Evolutionary conservation across 2,888 invertebrate genomes (phyloP).

Genomic region (Cephus spinipes): DNA sequence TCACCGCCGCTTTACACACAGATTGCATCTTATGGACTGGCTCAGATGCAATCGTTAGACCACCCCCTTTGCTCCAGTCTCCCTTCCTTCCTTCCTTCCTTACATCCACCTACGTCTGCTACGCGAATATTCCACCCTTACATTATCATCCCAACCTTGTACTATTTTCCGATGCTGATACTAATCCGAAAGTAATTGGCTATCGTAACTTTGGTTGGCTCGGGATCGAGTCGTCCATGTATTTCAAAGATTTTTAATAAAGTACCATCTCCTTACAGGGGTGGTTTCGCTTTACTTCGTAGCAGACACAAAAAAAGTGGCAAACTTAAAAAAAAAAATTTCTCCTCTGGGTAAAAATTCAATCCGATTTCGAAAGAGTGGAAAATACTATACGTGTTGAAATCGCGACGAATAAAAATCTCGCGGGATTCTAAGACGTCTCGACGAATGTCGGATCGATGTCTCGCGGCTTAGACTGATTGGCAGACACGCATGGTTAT

Average conservation of each 20-base stretch:
- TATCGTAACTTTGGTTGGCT: neutral
- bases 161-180: neutral
- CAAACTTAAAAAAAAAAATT: too few relatives aligned
- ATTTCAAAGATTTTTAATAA: neutral
- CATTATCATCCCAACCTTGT: neutral
- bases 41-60: constrained; percentile 55
- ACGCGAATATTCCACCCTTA: neutral
- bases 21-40: constrained; percentile 47
- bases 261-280: neutral
- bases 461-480: neutral
- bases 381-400: constrained; percentile 50
- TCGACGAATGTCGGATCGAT: constrained; percentile 31
- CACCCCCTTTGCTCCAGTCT: constrained; percentile 13
- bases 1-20: constrained; percentile 55
- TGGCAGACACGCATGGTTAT: neutral
- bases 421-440: constrained; percentile 43
- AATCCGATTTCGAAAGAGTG: constrained; percentile 56
- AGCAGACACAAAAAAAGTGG: neutral
- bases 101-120: neutral
- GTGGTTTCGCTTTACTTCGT: neutral
- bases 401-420: constrained; percentile 43
- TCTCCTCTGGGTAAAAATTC: constrained; percentile 24
- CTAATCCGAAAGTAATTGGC: neutral
- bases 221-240: neutral
- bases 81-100: neutral